These are phyloP conservation scores for Scolopax bukidnonensis DNA, from an alignment of 2,797 vertebrate genomes.

Conservation along the genomic window DNA sequence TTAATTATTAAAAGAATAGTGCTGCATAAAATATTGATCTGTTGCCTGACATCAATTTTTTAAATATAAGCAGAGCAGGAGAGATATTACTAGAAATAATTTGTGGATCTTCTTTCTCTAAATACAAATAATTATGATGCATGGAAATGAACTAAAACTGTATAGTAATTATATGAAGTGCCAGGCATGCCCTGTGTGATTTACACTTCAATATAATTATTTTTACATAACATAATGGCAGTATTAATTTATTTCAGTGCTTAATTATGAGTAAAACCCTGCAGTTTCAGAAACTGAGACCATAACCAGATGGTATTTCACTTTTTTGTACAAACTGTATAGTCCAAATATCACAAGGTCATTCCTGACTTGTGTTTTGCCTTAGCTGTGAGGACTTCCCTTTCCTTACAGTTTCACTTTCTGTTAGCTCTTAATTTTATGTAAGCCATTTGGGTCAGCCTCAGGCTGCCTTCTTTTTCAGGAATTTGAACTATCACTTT, in stretches of 20 bases:
- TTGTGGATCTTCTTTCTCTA: not conserved
- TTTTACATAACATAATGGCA: not conserved
- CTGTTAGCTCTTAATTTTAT: not conserved
- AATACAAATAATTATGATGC: not conserved
- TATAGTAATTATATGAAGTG: not conserved
- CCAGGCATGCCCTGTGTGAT: not conserved
- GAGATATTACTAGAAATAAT: not conserved
- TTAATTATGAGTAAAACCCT: not conserved
- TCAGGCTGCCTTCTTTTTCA: not conserved
- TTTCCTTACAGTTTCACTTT: not conserved
- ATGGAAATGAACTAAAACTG: not conserved
- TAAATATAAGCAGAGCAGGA: constrained; percentile 52
- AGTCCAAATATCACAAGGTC: not conserved
- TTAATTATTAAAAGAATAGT: constrained; percentile 76
- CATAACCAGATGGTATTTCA: not conserved
- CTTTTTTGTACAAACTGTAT: not conserved
- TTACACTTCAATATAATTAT: not conserved
- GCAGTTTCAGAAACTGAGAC: not conserved
- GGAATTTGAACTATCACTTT: not conserved
- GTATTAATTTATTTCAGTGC: not conserved
- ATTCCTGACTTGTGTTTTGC: not conserved
- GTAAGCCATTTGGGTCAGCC: not conserved
- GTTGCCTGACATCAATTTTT: constrained; percentile 66
- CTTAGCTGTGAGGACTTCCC: not conserved
- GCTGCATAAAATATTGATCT: constrained; percentile 75